Evolutionary conservation across 2,888 invertebrate genomes (phyloP).

Genomic region (Drosophila monieri): DNA sequence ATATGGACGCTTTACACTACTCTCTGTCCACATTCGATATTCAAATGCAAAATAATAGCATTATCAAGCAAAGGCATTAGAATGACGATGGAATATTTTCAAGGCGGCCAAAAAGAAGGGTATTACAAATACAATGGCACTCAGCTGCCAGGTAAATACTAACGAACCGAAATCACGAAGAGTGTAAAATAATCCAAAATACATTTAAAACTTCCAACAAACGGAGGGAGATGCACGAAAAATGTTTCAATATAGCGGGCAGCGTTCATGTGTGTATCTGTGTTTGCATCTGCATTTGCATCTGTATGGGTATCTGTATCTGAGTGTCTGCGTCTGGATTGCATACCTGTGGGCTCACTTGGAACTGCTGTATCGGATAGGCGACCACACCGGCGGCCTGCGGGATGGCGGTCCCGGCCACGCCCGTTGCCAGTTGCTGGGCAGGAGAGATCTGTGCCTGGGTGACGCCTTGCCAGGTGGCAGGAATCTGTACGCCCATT

Average conservation of each 20-base stretch:
- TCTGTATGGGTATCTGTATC: slow-evolving; percentile 20
- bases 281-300: slow-evolving; percentile 16
- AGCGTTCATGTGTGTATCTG: slow-evolving; percentile 14
- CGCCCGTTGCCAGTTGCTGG: slow-evolving; percentile 88
- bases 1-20: slow-evolving; percentile 24
- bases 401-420: slow-evolving; percentile 89
- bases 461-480: slow-evolving; percentile 90
- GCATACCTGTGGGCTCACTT: slow-evolving; percentile 87
- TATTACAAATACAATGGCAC: slow-evolving; percentile 11
- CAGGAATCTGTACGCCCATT: slow-evolving; percentile 93
- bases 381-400: slow-evolving; percentile 92
- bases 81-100: slow-evolving; percentile 31
- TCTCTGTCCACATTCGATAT: slow-evolving; percentile 16
- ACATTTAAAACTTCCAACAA: slow-evolving; percentile 60
- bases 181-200: slow-evolving; percentile 36
- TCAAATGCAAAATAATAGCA: slow-evolving; percentile 35
- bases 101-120: slow-evolving; percentile 27
- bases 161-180: slow-evolving; percentile 36
- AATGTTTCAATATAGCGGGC: slow-evolving; percentile 47
- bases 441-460: slow-evolving; percentile 89
- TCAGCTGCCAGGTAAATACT: slow-evolving; percentile 29
- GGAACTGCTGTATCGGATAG: slow-evolving; percentile 96
- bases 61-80: slow-evolving; percentile 29
- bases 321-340: slow-evolving; percentile 16
- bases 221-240: slow-evolving; percentile 51